A percentile compares a stretch with the other conserved stretches of the same genome.
Conservation (phyloP, 2,113 vertebrate genomes). For the Malurus alboscapulatus region DNA sequence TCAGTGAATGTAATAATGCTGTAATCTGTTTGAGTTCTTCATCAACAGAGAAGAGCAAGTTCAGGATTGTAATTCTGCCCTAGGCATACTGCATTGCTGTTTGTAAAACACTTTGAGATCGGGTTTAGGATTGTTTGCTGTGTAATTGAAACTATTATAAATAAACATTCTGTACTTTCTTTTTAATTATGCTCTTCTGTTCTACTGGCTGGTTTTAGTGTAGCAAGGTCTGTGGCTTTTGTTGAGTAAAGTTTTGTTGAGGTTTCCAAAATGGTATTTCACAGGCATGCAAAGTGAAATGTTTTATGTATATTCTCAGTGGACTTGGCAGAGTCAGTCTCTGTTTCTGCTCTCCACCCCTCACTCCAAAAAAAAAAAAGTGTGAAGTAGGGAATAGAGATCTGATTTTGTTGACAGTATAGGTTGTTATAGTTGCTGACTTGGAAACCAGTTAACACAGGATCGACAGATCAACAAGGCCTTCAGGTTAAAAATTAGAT, state of each 20-base stretch:
- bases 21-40: neutral
- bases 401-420: neutral
- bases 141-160: slow-evolving; percentile 9
- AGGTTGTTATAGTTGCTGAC: neutral
- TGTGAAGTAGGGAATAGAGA: neutral
- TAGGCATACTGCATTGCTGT: neutral
- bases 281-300: neutral
- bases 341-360: neutral
- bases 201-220: neutral
- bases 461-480: neutral
- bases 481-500: neutral
- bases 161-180: slow-evolving; percentile 25
- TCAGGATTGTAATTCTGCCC: neutral
- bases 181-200: neutral
- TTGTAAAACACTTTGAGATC: slow-evolving; percentile 17
- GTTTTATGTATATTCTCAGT: neutral
- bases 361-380: neutral
- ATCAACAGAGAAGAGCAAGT: neutral
- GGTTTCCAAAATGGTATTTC: neutral
- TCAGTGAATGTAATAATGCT: neutral
- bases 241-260: neutral
- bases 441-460: neutral
- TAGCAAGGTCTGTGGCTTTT: neutral
- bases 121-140: neutral
- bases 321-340: neutral